phyloP scores from a whole-genome alignment of 2,888 invertebrate genomes.

The Thyatira batis region DNA sequence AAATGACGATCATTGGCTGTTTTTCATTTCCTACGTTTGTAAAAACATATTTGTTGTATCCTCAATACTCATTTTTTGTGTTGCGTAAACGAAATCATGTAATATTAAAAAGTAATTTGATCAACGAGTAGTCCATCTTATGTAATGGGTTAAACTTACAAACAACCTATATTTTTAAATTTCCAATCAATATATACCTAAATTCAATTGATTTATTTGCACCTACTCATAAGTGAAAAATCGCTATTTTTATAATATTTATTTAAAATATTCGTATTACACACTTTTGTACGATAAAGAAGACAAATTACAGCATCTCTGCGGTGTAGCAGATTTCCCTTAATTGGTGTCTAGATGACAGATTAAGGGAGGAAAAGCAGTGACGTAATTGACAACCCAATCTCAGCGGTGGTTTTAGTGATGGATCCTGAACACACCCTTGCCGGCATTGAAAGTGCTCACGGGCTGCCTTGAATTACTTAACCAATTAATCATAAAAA shows the following conservation, averaged over 20 bases:
- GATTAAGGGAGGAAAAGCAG: slow-evolving; percentile 69
- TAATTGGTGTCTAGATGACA: slow-evolving; percentile 80
- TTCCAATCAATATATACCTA: too few species aligned
- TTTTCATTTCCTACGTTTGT: too few species aligned
- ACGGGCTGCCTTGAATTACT: neutral
- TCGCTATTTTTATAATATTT: neutral
- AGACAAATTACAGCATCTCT: slow-evolving; percentile 66
- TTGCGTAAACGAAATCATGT: too few species aligned
- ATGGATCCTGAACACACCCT: slow-evolving; percentile 48
- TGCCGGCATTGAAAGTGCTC: slow-evolving; percentile 11
- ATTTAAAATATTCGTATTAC: neutral
- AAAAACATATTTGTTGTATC: too few species aligned
- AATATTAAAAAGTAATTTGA: too few species aligned
- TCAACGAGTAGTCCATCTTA: too few species aligned
- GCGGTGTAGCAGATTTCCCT: slow-evolving; percentile 63
- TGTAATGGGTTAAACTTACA: too few species aligned
- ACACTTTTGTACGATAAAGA: slow-evolving; percentile 34
- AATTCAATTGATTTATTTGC: too few species aligned
- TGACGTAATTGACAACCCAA: slow-evolving; percentile 79
- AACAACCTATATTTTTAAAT: too few species aligned
- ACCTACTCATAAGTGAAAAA: too few species aligned
- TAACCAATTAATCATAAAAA: too few species aligned
- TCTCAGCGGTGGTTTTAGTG: slow-evolving; percentile 64
- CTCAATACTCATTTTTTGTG: too few species aligned
- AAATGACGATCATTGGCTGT: slow-evolving; percentile 5